Evolutionary conservation across 2,888 invertebrate genomes (phyloP).

Genomic region (Rhogogaster chlorosoma): DNA sequence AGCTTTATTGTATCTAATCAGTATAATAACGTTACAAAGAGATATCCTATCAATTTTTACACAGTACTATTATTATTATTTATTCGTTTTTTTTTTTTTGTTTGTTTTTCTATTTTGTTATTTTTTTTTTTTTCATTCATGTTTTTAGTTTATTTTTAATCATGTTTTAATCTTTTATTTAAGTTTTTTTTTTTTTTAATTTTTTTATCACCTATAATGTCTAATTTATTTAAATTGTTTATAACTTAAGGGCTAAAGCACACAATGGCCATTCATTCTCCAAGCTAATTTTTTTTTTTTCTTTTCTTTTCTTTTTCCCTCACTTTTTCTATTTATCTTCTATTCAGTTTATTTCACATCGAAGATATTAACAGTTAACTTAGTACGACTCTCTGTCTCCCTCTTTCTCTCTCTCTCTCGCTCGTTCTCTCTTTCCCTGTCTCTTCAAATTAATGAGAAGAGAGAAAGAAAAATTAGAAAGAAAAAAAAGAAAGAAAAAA

Average conservation of each 20-base stretch:
- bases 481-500: background rate
- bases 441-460: background rate
- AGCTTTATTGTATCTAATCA: conserved; percentile 43
- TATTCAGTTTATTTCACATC: background rate
- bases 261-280: conserved; percentile 29
- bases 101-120: too few species aligned
- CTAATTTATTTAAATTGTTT: background rate
- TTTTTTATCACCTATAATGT: background rate
- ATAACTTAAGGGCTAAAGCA: conserved; percentile 26
- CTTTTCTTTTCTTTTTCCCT: background rate
- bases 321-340: background rate
- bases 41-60: conserved; percentile 18
- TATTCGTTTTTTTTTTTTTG: background rate
- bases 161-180: background rate
- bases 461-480: background rate
- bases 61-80: conserved; percentile 1
- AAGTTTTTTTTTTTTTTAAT: too few species aligned
- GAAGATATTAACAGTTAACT: background rate
- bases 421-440: background rate
- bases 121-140: background rate
- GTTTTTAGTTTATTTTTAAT: background rate
- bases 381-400: background rate
- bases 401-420: background rate
- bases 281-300: conserved; percentile 19
- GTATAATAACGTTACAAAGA: conserved; percentile 36